Conservation (phyloP, 2,113 vertebrate genomes). For the Setophaga coronata region DNA sequence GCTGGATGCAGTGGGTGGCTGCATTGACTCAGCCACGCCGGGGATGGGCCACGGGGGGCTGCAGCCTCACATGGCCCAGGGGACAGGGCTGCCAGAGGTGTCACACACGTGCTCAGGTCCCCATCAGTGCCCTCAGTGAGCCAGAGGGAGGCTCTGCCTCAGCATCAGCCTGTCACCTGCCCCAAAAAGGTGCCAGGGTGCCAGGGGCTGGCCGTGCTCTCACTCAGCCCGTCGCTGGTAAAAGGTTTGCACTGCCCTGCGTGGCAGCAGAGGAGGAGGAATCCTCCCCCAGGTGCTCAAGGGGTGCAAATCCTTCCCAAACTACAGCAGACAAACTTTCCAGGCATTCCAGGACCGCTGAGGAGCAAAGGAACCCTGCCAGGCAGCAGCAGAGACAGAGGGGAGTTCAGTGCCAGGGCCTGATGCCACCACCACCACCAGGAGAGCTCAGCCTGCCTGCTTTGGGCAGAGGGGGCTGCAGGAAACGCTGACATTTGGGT, state of each 20-base stretch:
- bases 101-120: fast-evolving
- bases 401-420: not conserved
- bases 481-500: not conserved
- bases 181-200: not conserved
- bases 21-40: slow-evolving; percentile 49
- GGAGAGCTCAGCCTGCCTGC: not conserved
- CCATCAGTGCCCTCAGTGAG: not conserved
- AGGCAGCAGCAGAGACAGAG: not conserved
- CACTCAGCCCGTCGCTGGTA: not conserved
- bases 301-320: not conserved
- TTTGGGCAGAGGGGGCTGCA: not conserved
- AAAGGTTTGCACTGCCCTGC: not conserved
- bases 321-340: not conserved
- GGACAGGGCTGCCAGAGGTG: not conserved
- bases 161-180: not conserved
- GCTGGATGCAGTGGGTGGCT: slow-evolving; percentile 49
- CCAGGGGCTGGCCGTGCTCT: fast-evolving
- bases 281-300: not conserved
- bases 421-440: no score
- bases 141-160: not conserved
- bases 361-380: not conserved
- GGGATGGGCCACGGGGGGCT: not conserved
- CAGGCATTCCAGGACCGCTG: not conserved
- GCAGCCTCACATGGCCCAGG: not conserved
- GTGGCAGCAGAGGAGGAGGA: not conserved